Percentiles rank a stretch among this genome's conserved stretches.
Conservation (phyloP, 2,113 vertebrate genomes). For the Eurystomus gularis region DNA sequence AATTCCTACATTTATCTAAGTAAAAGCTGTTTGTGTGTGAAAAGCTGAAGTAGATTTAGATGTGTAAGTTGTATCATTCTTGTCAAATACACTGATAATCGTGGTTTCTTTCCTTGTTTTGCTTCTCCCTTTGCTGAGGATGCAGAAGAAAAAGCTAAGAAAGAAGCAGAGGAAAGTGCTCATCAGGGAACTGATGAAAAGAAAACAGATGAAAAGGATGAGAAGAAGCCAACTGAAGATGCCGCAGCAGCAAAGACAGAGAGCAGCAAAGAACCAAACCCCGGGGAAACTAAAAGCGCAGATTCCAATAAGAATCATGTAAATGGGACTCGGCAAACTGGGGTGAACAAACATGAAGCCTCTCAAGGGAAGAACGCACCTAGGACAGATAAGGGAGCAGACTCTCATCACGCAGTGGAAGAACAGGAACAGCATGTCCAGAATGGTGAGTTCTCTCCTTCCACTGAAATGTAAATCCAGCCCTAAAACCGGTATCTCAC, state of each 20-base stretch:
- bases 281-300: slow-evolving; percentile 12
- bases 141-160: slow-evolving; percentile 74
- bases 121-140: slow-evolving; percentile 42
- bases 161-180: slow-evolving; percentile 83
- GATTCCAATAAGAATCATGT: slow-evolving; percentile 57
- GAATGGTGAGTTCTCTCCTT: slow-evolving; percentile 72
- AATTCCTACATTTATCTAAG: background rate
- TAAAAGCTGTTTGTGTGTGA: background rate
- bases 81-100: background rate
- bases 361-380: slow-evolving; percentile 48
- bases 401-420: background rate
- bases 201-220: slow-evolving; percentile 72
- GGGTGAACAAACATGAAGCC: background rate
- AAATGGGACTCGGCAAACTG: slow-evolving; percentile 61
- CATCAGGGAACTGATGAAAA: slow-evolving; percentile 77
- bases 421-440: slow-evolving; percentile 66
- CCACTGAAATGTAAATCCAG: background rate
- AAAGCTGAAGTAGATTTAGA: background rate
- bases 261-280: slow-evolving; percentile 45
- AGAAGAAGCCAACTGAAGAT: slow-evolving; percentile 62
- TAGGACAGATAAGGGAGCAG: slow-evolving; percentile 32
- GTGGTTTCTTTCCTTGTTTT: background rate
- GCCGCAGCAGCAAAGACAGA: slow-evolving; percentile 22
- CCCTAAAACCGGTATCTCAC: background rate
- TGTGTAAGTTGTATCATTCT: background rate